phyloP scores from a whole-genome alignment of 2,797 vertebrate species.

The Urosaurus nigricauda region DNA sequence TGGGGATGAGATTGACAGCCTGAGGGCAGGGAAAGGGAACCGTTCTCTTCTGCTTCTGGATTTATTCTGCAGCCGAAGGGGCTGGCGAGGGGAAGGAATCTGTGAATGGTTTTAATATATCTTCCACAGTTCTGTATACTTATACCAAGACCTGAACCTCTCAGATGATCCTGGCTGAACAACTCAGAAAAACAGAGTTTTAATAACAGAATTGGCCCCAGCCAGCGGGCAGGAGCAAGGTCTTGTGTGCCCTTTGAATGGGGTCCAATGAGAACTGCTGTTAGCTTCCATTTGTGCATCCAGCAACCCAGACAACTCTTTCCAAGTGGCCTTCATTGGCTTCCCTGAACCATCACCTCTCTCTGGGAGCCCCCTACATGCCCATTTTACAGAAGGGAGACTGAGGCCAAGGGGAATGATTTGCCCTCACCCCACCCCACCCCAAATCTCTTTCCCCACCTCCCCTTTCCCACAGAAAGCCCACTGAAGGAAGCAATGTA shows the following conservation, averaged over 20 bases:
- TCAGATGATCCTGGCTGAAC: not conserved
- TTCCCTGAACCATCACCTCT: too few relatives aligned
- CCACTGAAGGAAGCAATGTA: not conserved
- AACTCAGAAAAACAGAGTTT: not conserved
- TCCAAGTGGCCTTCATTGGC: too few relatives aligned
- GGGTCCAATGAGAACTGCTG: too few relatives aligned
- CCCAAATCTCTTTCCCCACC: not conserved
- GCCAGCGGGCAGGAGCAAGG: too few relatives aligned
- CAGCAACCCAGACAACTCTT: too few relatives aligned
- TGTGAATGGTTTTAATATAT: not conserved
- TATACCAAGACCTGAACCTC: not conserved
- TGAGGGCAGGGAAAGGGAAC: not conserved
- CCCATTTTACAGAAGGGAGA: not conserved
- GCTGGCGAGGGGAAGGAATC: too few relatives aligned
- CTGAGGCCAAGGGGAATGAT: not conserved
- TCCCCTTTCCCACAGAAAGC: not conserved
- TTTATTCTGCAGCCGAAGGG: not conserved
- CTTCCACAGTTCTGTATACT: not conserved
- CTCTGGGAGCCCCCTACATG: not conserved
- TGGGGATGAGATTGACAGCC: not conserved
- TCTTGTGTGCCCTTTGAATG: too few relatives aligned
- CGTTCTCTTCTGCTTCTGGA: conserved; percentile 13
- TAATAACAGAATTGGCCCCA: too few relatives aligned
- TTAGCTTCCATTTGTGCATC: too few relatives aligned
- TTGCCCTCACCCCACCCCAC: too few relatives aligned